Base-by-base conservation (phyloP, 2,797 vertebrate species). In the Thaleichthys pacificus region DNA sequence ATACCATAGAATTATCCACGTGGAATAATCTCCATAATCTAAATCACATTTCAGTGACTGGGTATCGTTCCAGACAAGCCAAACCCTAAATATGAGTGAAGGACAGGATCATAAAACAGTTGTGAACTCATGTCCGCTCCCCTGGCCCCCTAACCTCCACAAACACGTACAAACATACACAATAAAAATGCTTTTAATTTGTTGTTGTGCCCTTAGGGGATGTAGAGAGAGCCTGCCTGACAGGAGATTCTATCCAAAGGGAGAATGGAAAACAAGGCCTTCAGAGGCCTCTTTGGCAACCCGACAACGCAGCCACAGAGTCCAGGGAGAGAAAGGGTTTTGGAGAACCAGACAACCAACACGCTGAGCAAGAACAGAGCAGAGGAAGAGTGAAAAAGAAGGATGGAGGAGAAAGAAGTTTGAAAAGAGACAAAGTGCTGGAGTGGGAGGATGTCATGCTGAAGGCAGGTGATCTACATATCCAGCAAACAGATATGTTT, bases 131-230 rank as follows among this genome's bases (percentile, higher is more conserved):
- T 24, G 0, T 51, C 15, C 19, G 4, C 51, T 19, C 51, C 51
- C 19, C 51, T n/a, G 42, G 42, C 12, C 42, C 42, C 12, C 42
- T 14, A 60, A 60, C 15, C 4, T 60, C n/a, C 11, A 24, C 57
- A 60, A 21, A 5, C 60, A 26, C 22, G n/a, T 11, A 28, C 14
- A 24, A 5, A 65, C 19, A 26, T 12, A 64, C 17, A 76, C 58
- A 3, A 74, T 73, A 82, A 65, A 71, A 69, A 42, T 75, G 77
- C 14, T 75, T 72, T 64, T 80, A 3, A 74, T 82, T 66, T 71
- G 62, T 78, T 80, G 78, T 74, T 81, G 62, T 80, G 58, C 14
- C 60, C 64, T 26, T 28, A 91, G 90, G 77, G 35, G 21, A 76
- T 38, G 14, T 8, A 1, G 77, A 83, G 47, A 76, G 69, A 85